Base-by-base conservation (phyloP, 2,888 invertebrate genomes). In the Andrena haemorrhoa region DNA sequence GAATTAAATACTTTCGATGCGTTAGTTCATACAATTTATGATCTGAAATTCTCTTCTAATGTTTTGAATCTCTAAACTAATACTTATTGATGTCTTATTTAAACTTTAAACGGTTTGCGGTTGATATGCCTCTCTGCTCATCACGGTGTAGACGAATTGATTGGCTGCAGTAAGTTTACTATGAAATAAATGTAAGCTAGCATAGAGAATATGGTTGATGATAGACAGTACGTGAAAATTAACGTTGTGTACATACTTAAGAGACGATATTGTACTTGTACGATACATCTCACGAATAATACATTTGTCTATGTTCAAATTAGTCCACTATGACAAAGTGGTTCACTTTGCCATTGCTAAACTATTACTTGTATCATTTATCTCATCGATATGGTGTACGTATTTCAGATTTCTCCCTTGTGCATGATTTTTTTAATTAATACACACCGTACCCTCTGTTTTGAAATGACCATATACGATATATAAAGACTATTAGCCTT, bases 111-210 rank as follows among this genome's bases (percentile, higher is more conserved):
- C 82, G 86, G 75, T 89, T 75, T 84, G 84, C 79, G 77, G 79
- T 87, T 86, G 83, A 83, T 84, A 83, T 84, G 79, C 79, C 64
- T 81, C 79, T 88, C 79, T 88, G 61, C 83, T 86, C 86, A 75
- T 64, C 82, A 33, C 61, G 88, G 79, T 83, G 85, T 91, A 94
- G 94, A 93, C 90, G 91, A 92, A 90, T 92, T 94, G 91, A 94
- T 94, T 89, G 94, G 94, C 88, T 90, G 92, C 90, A 94, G 94
- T 94, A 94, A 94, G 94, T 94, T 88, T 64, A 84, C 81, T 60
- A 81, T 70, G 61, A 77, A 58, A 85, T 80, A 60, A 76, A 49
- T 77, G 75, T 73, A 60, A 75, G 63, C 60, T 84, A 85, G 76
- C 33, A 65, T 83, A 83, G 78, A 71, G 29, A 47, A 65, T 61